Conservation (phyloP, 2,888 invertebrate species). For the Imbricaverruca yamaguchii region DNA sequence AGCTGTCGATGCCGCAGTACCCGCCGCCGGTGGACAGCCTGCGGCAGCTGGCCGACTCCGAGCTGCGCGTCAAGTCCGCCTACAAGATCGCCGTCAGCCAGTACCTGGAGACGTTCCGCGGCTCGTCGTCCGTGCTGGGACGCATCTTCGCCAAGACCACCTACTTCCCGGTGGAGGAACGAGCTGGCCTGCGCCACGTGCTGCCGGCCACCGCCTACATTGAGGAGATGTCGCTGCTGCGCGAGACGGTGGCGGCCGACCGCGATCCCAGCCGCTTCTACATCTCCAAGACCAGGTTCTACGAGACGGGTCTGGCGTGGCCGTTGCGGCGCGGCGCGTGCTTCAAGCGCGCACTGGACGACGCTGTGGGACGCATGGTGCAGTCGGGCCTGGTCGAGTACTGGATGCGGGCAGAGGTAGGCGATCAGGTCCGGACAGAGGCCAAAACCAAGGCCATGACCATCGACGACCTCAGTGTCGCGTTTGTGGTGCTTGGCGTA, state of each 20-base stretch:
- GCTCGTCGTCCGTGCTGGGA: slow-evolving; percentile 33
- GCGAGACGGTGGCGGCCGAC: neutral
- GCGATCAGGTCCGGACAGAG: no score
- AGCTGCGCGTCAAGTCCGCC: slow-evolving; percentile 34
- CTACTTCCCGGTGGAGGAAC: slow-evolving; percentile 29
- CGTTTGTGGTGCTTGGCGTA: no score
- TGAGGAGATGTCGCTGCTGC: slow-evolving; percentile 16
- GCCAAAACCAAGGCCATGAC: no score
- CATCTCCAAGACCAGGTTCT: neutral
- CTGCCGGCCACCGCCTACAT: slow-evolving; percentile 23
- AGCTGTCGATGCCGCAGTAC: slow-evolving; percentile 59
- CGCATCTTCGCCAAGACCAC: slow-evolving; percentile 25
- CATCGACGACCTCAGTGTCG: no score
- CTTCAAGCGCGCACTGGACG: neutral
- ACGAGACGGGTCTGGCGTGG: neutral
- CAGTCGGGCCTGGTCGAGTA: neutral
- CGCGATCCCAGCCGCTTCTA: neutral
- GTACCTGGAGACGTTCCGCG: slow-evolving; percentile 44
- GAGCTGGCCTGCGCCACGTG: slow-evolving; percentile 28
- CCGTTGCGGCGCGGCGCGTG: neutral
- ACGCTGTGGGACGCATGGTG: neutral
- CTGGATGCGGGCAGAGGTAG: neutral
- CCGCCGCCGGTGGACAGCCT: slow-evolving; percentile 38
- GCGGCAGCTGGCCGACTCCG: slow-evolving; percentile 33
- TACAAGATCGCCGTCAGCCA: slow-evolving; percentile 45